Conservation (phyloP, 2,113 vertebrate genomes). For the Trematocara variabile region DNA sequence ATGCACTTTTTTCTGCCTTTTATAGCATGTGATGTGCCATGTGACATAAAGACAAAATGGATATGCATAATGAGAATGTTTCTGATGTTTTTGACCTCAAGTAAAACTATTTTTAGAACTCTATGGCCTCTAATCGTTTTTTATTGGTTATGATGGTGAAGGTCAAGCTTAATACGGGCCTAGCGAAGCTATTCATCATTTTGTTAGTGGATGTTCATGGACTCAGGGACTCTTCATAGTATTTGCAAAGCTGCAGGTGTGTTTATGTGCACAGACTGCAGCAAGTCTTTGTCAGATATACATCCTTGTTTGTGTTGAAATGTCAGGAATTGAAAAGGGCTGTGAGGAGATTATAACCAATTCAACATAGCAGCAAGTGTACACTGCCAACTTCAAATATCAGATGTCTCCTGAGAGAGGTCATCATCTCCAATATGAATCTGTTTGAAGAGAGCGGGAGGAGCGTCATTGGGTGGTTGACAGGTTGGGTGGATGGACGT, state of each 20-base stretch:
- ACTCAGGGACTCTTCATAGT: not conserved
- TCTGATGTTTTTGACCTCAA: not conserved
- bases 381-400: not conserved
- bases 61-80: not conserved
- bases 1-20: not conserved
- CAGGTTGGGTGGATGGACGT: not conserved
- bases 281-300: not conserved
- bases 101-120: not conserved
- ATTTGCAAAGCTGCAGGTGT: not conserved
- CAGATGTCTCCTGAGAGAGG: not conserved
- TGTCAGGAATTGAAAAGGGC: not conserved
- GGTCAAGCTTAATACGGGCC: not conserved
- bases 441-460: not conserved
- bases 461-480: not conserved
- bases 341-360: not conserved
- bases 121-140: not conserved
- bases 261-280: not conserved
- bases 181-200: not conserved
- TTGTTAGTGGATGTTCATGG: not conserved
- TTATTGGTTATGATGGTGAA: not conserved
- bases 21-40: not conserved
- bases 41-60: not conserved
- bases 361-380: not conserved
- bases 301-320: not conserved
- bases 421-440: slow-evolving; percentile 11